Base-by-base conservation (phyloP, 35 echinoderm and acorn worm genomes). In the Holothuria glaberrima region DNA sequence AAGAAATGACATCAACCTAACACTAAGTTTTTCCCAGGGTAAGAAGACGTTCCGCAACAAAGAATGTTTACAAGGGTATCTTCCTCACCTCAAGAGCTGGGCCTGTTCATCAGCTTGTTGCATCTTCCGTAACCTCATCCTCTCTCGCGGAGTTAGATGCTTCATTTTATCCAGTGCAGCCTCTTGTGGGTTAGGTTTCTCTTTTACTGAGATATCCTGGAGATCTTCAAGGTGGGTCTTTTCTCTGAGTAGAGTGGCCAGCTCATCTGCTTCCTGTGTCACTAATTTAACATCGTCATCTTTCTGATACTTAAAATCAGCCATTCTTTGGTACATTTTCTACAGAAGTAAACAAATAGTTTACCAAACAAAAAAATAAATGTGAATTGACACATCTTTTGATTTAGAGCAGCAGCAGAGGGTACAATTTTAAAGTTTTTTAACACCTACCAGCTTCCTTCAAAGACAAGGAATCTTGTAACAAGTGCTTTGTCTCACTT, bases 211-310 rank as follows among this genome's bases (percentile, higher is more conserved):
- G 21, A 88, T 90, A 68, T 98, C 88, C 83, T 94, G 86, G 30
- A 98, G 88, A 60, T 98, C 96, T 63, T 98, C 90, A 10, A 95
- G 80, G 82, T 98, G 96, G 22, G 96, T 98, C 33, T 98, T 98
- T 68, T 98, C 96, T 88, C 93, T 35, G 50, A 92, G 34, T 54
- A 98, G 41, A 22, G 70, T 80, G 29, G 90, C 93, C 14, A 98
- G 24, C 38, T 98, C 93, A 73, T 98, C 83, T 26, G 90, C 86
- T 41, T 97, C 92, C 36, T 88, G 83, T 50, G 36, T 90, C 9
- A 87, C 58, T 16, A 71, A 32, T 29, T 84, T 77, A 9, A 77
- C 27, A 12, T 91, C 75, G 6, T 94, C 95, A 54, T 94, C 93
- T 70, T 82, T 88, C 52, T 98, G 96, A 14, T 91, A 94, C 30